Evolutionary conservation across 1,140 invertebrate species (phyloP).

Genomic region (Drosophila tsacasi): DNA sequence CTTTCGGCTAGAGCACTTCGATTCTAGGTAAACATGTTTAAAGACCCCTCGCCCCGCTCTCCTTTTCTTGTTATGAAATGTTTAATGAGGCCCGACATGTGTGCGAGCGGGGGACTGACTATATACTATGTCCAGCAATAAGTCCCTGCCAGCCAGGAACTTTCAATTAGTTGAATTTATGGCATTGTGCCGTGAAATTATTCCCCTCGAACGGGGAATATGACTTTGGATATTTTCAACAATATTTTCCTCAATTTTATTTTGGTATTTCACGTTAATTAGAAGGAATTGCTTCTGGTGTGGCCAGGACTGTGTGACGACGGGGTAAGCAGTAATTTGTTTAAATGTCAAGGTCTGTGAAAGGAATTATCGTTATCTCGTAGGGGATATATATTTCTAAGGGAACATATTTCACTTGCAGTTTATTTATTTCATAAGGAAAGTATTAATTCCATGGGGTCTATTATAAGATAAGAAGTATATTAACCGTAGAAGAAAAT

Average conservation of each 20-base stretch:
- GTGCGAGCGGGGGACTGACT: slow-evolving; percentile 17
- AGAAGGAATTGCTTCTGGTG: slow-evolving; percentile 53
- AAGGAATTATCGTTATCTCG: slow-evolving; percentile 21
- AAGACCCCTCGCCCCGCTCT: slow-evolving; percentile 9
- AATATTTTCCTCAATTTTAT: slow-evolving; percentile 19
- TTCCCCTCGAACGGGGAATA: slow-evolving; percentile 16
- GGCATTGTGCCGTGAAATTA: slow-evolving; percentile 42
- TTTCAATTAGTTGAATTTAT: slow-evolving; percentile 79
- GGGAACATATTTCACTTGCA: background rate
- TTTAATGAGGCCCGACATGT: slow-evolving; percentile 71
- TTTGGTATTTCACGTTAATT: slow-evolving; percentile 53
- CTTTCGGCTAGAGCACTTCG: slow-evolving; percentile 36
- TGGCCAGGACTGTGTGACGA: slow-evolving; percentile 12
- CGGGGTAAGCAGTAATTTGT: slow-evolving; percentile 47
- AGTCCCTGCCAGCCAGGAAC: slow-evolving; percentile 60
- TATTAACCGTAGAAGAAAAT: too few relatives aligned
- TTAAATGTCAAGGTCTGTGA: slow-evolving; percentile 35
- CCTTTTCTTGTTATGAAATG: slow-evolving; percentile 60
- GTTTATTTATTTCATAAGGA: background rate
- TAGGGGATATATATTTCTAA: background rate
- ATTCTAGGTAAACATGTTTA: slow-evolving; percentile 62
- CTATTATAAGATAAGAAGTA: too few relatives aligned
- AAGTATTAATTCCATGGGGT: background rate
- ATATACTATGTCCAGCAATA: slow-evolving; percentile 16
- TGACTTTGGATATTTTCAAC: slow-evolving; percentile 35